A percentile compares a stretch with the other conserved stretches of the same genome.
phyloP scores from a whole-genome alignment of 2,113 vertebrate genomes.

The Lontra canadensis region DNA sequence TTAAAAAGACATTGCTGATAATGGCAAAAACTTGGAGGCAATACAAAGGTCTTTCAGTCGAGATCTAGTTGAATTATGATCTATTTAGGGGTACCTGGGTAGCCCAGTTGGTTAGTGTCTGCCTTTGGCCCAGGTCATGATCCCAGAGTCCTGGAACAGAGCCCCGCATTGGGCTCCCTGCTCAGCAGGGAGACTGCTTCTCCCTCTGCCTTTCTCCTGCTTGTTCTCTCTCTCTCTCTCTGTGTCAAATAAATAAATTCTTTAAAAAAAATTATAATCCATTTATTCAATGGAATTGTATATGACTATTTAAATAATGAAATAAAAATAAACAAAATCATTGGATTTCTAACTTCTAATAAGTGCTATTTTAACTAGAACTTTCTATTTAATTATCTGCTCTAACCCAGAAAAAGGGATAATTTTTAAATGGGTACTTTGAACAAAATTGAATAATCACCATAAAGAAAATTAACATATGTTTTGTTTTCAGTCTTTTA shows the following conservation, averaged over 20 bases:
- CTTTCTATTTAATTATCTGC: neutral
- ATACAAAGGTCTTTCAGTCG: neutral
- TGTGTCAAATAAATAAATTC: no score
- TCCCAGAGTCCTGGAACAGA: no score
- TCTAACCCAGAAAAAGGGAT: neutral
- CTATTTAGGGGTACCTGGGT: neutral
- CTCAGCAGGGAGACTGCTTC: no score
- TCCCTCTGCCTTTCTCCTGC: no score
- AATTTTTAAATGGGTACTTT: neutral
- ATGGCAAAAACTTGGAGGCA: neutral
- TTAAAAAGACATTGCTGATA: neutral
- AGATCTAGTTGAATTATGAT: neutral
- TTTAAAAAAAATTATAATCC: neutral
- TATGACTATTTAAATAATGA: neutral
- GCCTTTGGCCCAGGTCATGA: no score
- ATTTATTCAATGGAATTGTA: neutral
- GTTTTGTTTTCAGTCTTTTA: neutral
- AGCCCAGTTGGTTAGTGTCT: no score
- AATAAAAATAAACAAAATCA: neutral
- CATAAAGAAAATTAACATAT: neutral
- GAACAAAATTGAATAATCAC: neutral
- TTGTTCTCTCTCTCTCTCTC: no score
- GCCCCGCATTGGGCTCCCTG: no score
- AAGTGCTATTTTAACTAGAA: neutral
- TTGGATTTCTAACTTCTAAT: neutral